Conservation (phyloP, 2,113 vertebrate genomes). For the Heterochromis multidens region DNA sequence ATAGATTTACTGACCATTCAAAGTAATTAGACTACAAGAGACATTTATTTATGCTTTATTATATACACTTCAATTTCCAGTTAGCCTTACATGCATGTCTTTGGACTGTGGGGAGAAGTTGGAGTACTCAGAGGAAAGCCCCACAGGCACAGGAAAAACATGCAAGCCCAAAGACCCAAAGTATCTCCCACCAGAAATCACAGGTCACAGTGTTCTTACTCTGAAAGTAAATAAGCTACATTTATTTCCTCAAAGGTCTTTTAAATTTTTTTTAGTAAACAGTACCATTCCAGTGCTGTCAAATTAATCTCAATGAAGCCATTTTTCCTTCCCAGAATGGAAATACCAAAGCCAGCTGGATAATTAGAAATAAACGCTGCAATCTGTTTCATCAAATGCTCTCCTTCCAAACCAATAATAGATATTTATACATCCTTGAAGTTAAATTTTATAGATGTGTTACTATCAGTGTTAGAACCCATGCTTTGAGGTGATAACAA, state of each 20-base stretch:
- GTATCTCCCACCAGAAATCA: background rate
- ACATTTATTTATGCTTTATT: background rate
- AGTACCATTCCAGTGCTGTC: background rate
- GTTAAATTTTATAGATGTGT: background rate
- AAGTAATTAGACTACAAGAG: no score
- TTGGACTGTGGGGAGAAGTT: background rate
- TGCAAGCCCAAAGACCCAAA: background rate
- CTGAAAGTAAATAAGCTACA: background rate
- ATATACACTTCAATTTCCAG: background rate
- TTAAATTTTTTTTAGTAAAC: slow-evolving; percentile 14
- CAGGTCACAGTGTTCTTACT: background rate
- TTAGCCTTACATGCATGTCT: background rate
- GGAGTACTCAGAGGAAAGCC: background rate
- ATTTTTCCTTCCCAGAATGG: slow-evolving; percentile 10
- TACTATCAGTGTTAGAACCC: background rate
- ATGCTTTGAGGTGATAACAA: background rate
- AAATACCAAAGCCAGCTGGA: slow-evolving; percentile 28
- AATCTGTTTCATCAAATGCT: slow-evolving; percentile 22
- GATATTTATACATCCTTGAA: background rate
- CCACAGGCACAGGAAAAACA: background rate
- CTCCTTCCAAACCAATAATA: slow-evolving; percentile 2
- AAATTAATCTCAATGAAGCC: slow-evolving; percentile 42
- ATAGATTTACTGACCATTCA: no score
- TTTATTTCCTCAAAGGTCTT: slow-evolving; percentile 18
- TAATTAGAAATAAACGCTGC: slow-evolving; percentile 40